A percentile compares a stretch with the other conserved stretches of the same genome.
These are phyloP conservation scores for Cardiocondyla obscurior DNA, from an alignment of 1,140 invertebrate genomes.

Conservation along the genomic window DNA sequence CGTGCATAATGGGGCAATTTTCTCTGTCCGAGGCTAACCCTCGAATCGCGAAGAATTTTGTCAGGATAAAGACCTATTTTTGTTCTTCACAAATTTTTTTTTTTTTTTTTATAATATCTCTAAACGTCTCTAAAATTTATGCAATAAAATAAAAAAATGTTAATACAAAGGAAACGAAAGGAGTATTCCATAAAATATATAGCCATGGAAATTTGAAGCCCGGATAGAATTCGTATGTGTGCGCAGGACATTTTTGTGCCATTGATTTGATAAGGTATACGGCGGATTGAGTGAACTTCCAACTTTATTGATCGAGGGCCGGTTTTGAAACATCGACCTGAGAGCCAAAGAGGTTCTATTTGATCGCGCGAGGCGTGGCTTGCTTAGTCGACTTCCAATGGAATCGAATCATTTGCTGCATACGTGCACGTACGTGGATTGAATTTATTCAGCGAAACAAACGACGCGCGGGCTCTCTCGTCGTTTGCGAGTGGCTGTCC, in stretches of 20 bases:
- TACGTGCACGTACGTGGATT: constrained; percentile 13
- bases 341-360: constrained; percentile 10
- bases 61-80: not conserved
- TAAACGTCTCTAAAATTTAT: not conserved
- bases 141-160: not conserved
- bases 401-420: constrained; percentile 8
- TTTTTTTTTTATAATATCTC: too few species aligned
- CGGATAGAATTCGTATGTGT: not conserved
- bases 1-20: constrained; percentile 3
- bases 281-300: not conserved
- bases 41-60: not conserved
- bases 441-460: constrained; percentile 21
- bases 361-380: constrained; percentile 24
- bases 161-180: not conserved
- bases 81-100: too few species aligned
- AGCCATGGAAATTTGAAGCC: not conserved
- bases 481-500: not conserved
- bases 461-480: not conserved
- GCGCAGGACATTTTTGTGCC: not conserved
- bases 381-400: constrained; percentile 39
- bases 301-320: not conserved
- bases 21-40: not conserved
- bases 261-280: not conserved
- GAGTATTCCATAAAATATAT: not conserved
- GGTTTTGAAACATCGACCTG: constrained; percentile 1